Conservation (phyloP, 2,888 invertebrate species). For the Drosophila melanocephala region DNA sequence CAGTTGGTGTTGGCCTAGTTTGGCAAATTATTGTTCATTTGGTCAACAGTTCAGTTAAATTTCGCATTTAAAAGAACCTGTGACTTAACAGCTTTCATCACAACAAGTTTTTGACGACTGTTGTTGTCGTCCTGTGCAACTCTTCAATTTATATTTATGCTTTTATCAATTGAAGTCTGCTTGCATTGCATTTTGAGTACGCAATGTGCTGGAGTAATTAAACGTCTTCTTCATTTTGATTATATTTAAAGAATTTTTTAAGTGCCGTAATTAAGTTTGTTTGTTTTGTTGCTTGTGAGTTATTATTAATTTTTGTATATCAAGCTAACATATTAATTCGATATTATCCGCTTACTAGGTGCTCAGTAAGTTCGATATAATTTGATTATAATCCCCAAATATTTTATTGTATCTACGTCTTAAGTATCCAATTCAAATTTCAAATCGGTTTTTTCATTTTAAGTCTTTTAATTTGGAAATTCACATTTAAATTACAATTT, state of each 20-base stretch:
- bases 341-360: neutral
- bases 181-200: neutral
- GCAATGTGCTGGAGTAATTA: neutral
- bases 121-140: neutral
- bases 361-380: neutral
- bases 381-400: neutral
- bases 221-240: neutral
- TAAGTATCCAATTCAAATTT: neutral
- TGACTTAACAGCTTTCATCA: rapidly evolving
- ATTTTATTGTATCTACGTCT: neutral
- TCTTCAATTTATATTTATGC: neutral
- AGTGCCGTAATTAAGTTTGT: too few relatives aligned
- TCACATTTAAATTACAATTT: neutral
- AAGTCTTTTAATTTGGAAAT: neutral
- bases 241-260: neutral
- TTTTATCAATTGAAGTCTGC: neutral
- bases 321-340: neutral
- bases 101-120: neutral
- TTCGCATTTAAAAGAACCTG: too few relatives aligned
- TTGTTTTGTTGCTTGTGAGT: neutral
- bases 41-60: too few relatives aligned
- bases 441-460: neutral
- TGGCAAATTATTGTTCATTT: too few relatives aligned
- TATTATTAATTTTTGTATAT: neutral
- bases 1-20: too few relatives aligned